Percentiles rank a stretch among this genome's conserved stretches.
These are phyloP conservation scores for Apis florea DNA, from an alignment of 1,140 invertebrate species.

Conservation along the genomic window DNA sequence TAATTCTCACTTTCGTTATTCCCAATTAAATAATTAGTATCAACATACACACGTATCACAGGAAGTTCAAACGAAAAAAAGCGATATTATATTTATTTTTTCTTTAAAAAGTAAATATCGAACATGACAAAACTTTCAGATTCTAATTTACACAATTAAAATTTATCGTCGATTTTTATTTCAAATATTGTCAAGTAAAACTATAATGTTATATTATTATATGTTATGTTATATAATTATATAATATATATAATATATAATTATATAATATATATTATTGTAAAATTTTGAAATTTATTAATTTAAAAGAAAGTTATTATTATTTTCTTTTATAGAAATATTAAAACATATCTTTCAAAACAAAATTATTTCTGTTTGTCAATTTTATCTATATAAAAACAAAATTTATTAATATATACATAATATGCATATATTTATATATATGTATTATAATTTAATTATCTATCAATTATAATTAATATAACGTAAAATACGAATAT, in stretches of 20 bases:
- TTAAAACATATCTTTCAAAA: slow-evolving; percentile 23
- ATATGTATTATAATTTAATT: slow-evolving; percentile 6
- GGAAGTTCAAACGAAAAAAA: slow-evolving; percentile 31
- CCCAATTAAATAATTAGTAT: slow-evolving; percentile 46
- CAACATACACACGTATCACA: slow-evolving; percentile 56
- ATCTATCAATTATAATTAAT: too few relatives aligned
- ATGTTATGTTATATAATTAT: too few relatives aligned
- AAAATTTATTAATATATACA: slow-evolving; percentile 3
- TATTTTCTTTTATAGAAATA: not conserved
- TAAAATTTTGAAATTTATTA: slow-evolving; percentile 2
- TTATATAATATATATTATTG: too few relatives aligned
- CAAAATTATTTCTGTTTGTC: not conserved
- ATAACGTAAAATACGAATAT: slow-evolving; percentile 3
- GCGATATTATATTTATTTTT: slow-evolving; percentile 1
- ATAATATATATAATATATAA: too few relatives aligned
- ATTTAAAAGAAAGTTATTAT: not conserved
- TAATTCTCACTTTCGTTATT: slow-evolving; percentile 44
- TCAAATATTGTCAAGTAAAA: not conserved
- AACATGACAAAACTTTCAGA: not conserved
- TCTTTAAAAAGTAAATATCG: slow-evolving; percentile 10
- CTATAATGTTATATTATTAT: not conserved
- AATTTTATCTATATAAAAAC: slow-evolving; percentile 2
- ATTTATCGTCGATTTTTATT: not conserved
- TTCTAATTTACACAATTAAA: not conserved
- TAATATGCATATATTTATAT: not conserved